Base-by-base conservation (phyloP, 2,113 vertebrate genomes). In the Eretmochelys imbricata region DNA sequence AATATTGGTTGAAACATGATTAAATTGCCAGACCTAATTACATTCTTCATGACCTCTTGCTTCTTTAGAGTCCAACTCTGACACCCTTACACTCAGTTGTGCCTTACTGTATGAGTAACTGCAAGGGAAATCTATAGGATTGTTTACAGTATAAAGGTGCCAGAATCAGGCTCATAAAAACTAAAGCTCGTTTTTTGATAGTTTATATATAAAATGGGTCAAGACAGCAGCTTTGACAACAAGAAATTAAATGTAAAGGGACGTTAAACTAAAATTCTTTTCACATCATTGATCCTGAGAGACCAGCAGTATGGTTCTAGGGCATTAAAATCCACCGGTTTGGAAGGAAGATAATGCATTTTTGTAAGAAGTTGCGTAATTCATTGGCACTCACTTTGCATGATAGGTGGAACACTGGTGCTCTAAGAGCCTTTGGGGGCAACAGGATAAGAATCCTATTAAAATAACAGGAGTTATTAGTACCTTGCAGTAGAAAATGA, bases 281-380 rank as follows among this genome's bases (percentile, higher is more conserved):
- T 53, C 75, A 25, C 7, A n/a, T 69, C n/a, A 38, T 72, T 72
- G 5, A 93, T 54, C 72, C 80, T 92, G 93, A 94, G 54, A 79
- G 85, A 96, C 80, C 7, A 0, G 87, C 25, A 54, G 75, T 80
- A 96, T 80, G 87, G 53, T 89, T 88, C 91, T 79, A 57, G 88
- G 89, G 80, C 75, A 76, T 91, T 89, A 50, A 81, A 11, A 46
- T 93, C 79, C 79, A 35, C 84, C 85, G 84, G 51, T 50, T 95
- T 84, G 53, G 29, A 92, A 89, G 84, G 84, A 46, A 89, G n/a
- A 72, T 22, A 90, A 50, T 19, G 24, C 4, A 10, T 0, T 0
- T n/a, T 89, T 82, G 53, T 27, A 86, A 50, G 53, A 91, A 82
- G 27, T 29, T 85, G 81, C 83, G 80, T 90, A 93, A 95, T 87